A percentile compares a stretch with the other conserved stretches of the same genome.
These are phyloP conservation scores for Congeria kusceri DNA, from an alignment of 2,888 invertebrate species.

Conservation along the genomic window DNA sequence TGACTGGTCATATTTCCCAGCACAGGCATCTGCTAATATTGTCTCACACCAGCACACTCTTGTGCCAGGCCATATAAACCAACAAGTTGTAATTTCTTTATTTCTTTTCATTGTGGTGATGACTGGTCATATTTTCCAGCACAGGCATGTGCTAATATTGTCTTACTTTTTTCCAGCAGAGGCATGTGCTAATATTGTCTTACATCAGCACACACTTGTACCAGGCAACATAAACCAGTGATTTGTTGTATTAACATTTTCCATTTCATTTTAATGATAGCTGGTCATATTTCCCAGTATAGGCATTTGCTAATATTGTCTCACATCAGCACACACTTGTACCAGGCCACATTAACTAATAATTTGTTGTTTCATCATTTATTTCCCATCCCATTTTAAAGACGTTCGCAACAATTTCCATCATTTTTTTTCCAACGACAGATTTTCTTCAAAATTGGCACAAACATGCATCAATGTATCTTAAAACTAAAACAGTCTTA, in stretches of 20 bases:
- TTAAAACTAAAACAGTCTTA: no score
- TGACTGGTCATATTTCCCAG: slow-evolving; percentile 13
- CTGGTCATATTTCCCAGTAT: slow-evolving; percentile 17
- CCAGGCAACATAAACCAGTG: neutral
- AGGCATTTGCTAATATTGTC: slow-evolving; percentile 20
- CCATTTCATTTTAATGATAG: neutral
- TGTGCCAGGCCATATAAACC: slow-evolving; percentile 13
- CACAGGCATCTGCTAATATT: slow-evolving; percentile 23
- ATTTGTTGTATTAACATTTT: neutral
- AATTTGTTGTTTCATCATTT: neutral
- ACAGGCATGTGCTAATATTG: slow-evolving; percentile 42
- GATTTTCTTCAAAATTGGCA: no score
- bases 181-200: slow-evolving; percentile 10
- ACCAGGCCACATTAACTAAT: neutral
- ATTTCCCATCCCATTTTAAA: neutral
- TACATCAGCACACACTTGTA: slow-evolving; percentile 14
- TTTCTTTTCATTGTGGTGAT: neutral
- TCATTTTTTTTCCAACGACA: no score
- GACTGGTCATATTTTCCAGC: slow-evolving; percentile 5
- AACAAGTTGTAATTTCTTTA: neutral
- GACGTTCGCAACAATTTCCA: no score
- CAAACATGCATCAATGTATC: no score
- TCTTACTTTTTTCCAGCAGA: slow-evolving; percentile 13
- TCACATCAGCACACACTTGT: slow-evolving; percentile 29
- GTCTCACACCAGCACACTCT: slow-evolving; percentile 14